Conservation (phyloP, 2,113 vertebrate genomes). For the Anolis carolinensis region DNA sequence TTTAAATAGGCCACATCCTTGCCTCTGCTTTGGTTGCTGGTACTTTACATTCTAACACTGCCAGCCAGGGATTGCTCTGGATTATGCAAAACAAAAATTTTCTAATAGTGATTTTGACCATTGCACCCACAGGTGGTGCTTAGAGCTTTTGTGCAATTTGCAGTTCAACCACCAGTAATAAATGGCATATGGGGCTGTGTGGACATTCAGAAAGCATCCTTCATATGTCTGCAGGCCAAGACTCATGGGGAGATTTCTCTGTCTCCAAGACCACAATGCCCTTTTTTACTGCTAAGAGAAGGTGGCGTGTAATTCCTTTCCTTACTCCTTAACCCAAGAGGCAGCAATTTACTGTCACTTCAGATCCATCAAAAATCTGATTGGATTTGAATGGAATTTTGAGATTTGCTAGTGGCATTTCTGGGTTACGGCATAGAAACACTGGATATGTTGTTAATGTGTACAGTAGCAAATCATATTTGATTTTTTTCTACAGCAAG, state of each 20-base stretch:
- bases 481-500: not conserved
- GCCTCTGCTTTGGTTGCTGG: too few relatives aligned
- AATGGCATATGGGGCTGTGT: too few relatives aligned
- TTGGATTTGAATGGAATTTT: conserved; percentile 30
- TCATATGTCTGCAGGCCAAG: not conserved
- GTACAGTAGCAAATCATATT: not conserved
- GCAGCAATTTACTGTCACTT: conserved; percentile 54
- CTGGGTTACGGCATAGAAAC: not conserved
- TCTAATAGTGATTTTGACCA: not conserved
- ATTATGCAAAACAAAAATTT: not conserved
- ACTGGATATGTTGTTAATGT: not conserved
- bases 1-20: too few relatives aligned
- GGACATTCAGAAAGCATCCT: not conserved
- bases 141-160: not conserved
- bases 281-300: conserved; percentile 42
- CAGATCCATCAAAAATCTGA: conserved; percentile 46
- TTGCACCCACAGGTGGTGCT: not conserved
- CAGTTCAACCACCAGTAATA: not conserved
- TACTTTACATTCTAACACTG: too few relatives aligned
- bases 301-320: conserved; percentile 35
- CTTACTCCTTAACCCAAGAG: conserved; percentile 53
- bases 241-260: conserved; percentile 7
- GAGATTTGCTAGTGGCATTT: conserved; percentile 33
- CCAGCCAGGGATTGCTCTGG: too few relatives aligned
- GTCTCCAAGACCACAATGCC: conserved; percentile 46